Evolutionary conservation across 2,113 vertebrate species (phyloP).

Genomic region (Plecturocebus donacophilus): DNA sequence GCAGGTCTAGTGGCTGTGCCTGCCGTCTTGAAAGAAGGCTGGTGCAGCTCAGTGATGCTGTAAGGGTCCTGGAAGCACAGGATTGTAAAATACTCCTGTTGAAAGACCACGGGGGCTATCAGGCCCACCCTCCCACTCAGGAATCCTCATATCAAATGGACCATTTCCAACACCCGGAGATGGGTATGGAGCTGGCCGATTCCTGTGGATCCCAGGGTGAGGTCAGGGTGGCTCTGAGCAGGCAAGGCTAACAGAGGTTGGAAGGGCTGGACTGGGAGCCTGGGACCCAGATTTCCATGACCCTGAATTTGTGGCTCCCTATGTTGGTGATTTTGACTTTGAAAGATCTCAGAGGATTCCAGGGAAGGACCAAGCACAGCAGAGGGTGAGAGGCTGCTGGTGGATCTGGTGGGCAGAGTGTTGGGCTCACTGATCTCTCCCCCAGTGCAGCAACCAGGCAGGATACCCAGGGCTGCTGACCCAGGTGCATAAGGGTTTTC

Average conservation of each 20-base stretch:
- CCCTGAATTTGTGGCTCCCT: not conserved
- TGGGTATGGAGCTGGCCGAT: not conserved
- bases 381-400: not conserved
- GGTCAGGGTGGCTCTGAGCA: not conserved
- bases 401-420: not conserved
- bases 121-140: not conserved
- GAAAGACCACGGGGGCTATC: not conserved
- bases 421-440: not conserved
- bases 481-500: rapidly evolving
- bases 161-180: not conserved
- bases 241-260: not conserved
- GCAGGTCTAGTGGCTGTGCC: not conserved
- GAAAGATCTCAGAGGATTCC: not conserved
- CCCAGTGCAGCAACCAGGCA: not conserved
- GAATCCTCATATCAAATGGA: not conserved
- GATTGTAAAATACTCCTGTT: not conserved
- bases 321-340: not conserved
- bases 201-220: rapidly evolving
- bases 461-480: not conserved
- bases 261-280: not conserved
- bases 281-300: not conserved
- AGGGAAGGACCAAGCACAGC: not conserved
- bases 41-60: not conserved
- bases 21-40: not conserved
- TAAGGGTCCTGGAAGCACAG: not conserved